A percentile compares a stretch with the other conserved stretches of the same genome.
Evolutionary conservation across 1,140 invertebrate genomes (phyloP).

Genomic region (Penaeus chinensis): DNA sequence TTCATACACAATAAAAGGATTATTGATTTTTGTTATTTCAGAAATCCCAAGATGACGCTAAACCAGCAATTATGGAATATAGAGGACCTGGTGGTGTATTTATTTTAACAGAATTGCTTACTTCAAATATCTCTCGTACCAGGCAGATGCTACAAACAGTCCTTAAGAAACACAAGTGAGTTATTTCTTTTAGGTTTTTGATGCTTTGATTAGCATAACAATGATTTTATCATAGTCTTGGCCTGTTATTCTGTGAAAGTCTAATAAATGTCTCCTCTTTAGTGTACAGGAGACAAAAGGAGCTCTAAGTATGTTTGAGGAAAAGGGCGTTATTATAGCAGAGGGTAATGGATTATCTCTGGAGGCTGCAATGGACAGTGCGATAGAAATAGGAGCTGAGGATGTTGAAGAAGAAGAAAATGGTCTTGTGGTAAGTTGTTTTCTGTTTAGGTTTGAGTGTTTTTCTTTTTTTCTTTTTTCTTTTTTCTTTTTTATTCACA

Average conservation of each 20-base stretch:
- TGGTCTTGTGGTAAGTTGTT: conserved; percentile 32
- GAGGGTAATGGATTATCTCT: conserved; percentile 65
- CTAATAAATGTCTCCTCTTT: neutral
- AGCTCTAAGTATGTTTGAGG: conserved; percentile 26
- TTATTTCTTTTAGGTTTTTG: neutral
- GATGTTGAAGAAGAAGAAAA: conserved; percentile 72
- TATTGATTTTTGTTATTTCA: conserved; percentile 2
- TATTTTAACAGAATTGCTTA: conserved; percentile 63
- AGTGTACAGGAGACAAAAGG: conserved; percentile 36
- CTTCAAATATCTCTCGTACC: conserved; percentile 62
- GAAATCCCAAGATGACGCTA: conserved; percentile 58
- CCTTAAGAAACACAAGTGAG: conserved; percentile 37
- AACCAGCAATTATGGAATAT: conserved; percentile 62
- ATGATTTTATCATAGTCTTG: neutral
- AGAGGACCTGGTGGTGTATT: conserved; percentile 63
- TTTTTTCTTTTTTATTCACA: too few relatives aligned
- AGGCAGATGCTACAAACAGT: neutral
- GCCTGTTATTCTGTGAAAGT: neutral
- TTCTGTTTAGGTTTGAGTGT: neutral
- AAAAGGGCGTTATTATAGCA: conserved; percentile 69
- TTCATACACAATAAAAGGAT: neutral
- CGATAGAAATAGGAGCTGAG: conserved; percentile 75
- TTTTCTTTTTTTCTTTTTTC: neutral
- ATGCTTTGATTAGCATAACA: neutral
- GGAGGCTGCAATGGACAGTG: conserved; percentile 74